A percentile compares a stretch with the other conserved stretches of the same genome.
Conservation (phyloP, 2,113 vertebrate species). For the Lagopus leucura region DNA sequence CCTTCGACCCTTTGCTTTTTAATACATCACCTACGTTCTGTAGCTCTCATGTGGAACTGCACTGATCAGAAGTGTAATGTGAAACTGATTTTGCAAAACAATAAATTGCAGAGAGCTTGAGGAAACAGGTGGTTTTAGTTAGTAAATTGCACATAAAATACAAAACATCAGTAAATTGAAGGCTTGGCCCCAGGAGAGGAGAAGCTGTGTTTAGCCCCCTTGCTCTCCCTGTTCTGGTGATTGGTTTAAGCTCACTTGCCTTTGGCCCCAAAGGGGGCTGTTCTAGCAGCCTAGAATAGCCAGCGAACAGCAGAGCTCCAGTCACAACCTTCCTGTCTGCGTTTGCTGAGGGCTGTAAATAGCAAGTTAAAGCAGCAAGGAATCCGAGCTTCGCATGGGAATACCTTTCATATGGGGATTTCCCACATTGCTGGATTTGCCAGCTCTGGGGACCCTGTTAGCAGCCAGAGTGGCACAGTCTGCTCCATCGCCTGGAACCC, state of each 20-base stretch:
- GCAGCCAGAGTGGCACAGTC: neutral
- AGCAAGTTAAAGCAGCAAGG: conserved; percentile 1
- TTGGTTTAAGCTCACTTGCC: conserved; percentile 41
- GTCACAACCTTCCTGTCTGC: neutral
- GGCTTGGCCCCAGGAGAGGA: conserved; percentile 39
- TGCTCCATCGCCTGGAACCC: neutral
- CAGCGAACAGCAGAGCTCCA: conserved; percentile 1
- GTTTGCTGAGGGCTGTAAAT: neutral
- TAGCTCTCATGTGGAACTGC: conserved; percentile 43
- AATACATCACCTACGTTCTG: conserved; percentile 36
- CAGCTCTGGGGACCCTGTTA: neutral
- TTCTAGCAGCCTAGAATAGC: conserved; percentile 35
- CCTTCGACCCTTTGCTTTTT: neutral
- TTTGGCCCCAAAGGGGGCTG: conserved; percentile 40
- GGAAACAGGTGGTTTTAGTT: conserved; percentile 69
- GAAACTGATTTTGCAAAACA: conserved; percentile 72
- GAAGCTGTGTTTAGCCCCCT: neutral
- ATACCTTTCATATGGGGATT: neutral
- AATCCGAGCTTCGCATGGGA: neutral
- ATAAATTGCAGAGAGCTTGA: conserved; percentile 63
- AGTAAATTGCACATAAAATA: conserved; percentile 68
- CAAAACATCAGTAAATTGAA: conserved; percentile 64
- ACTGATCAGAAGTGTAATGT: conserved; percentile 56
- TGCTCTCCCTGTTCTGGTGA: conserved; percentile 3
- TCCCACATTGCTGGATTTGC: neutral